Percentiles rank a stretch among this genome's conserved stretches.
Conservation (phyloP, 1,140 invertebrate genomes). For the Bombus confusus region DNA sequence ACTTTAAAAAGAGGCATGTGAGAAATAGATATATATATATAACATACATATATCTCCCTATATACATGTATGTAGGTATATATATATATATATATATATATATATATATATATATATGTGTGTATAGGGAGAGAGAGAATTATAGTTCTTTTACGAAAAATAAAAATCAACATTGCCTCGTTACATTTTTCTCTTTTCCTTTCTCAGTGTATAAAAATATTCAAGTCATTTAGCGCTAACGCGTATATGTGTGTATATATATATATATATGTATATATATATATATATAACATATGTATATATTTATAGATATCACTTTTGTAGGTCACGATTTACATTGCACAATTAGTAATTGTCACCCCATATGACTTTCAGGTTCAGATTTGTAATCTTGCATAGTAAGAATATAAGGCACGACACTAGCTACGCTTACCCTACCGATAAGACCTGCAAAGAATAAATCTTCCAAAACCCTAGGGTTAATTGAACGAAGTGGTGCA, state of each 20-base stretch:
- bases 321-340: slow-evolving; percentile 68
- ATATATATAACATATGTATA: neutral
- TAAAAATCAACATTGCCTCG: slow-evolving; percentile 44
- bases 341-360: slow-evolving; percentile 73
- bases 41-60: too few relatives aligned
- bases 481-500: slow-evolving; percentile 89
- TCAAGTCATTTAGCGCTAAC: slow-evolving; percentile 57
- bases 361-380: slow-evolving; percentile 80
- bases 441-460: slow-evolving; percentile 96
- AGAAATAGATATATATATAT: neutral
- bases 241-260: slow-evolving; percentile 27
- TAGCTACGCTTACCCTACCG: slow-evolving; percentile 96
- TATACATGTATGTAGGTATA: too few relatives aligned
- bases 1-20: slow-evolving; percentile 36
- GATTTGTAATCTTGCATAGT: slow-evolving; percentile 86
- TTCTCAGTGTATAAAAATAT: slow-evolving; percentile 58
- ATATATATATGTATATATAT: slow-evolving; percentile 31
- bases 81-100: too few relatives aligned
- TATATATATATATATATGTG: too few relatives aligned
- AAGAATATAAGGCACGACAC: slow-evolving; percentile 95
- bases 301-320: slow-evolving; percentile 46
- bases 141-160: slow-evolving; percentile 39
- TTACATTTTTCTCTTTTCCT: slow-evolving; percentile 24
- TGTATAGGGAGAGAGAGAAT: neutral
- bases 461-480: slow-evolving; percentile 92